Evolutionary conservation across 30 jellyfish, hydroid and myxozoan genomes (phyloP).

Genomic region (Chrysaora quinquecirrha): DNA sequence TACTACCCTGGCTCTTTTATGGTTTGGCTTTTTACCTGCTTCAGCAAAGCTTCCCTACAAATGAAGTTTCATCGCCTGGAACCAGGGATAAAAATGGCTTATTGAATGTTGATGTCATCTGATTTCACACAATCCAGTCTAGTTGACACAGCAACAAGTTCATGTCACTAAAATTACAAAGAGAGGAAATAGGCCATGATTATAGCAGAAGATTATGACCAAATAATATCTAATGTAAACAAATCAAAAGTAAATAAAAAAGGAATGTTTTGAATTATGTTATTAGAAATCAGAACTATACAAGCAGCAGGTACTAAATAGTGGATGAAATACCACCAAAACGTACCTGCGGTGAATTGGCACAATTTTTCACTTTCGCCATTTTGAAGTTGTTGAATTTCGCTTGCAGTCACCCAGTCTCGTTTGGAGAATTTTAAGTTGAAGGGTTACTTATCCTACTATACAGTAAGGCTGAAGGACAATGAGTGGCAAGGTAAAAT

Average conservation of each 20-base stretch:
- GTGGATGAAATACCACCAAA: conserved; percentile 9
- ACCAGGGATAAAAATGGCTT: conserved; percentile 13
- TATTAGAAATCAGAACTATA: too few relatives aligned
- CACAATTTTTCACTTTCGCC: conserved; percentile 3
- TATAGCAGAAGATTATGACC: conserved; percentile 5
- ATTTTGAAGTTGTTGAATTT: conserved; percentile 14
- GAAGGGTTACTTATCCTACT: too few relatives aligned
- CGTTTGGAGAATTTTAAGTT: neutral
- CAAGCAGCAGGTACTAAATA: conserved; percentile 13
- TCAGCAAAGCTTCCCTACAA: conserved; percentile 13
- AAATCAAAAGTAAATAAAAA: conserved; percentile 12
- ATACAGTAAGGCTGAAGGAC: neutral
- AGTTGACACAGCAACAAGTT: conserved; percentile 20
- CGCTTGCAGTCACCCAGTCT: conserved; percentile 23
- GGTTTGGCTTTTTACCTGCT: conserved; percentile 19
- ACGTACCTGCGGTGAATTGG: conserved; percentile 20
- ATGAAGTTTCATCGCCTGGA: conserved; percentile 12
- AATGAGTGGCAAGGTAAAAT: conserved; percentile 1
- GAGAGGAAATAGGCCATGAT: conserved; percentile 4
- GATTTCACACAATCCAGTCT: conserved; percentile 8
- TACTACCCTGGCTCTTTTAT: conserved; percentile 16
- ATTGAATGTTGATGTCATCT: conserved; percentile 12
- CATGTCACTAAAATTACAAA: conserved; percentile 9
- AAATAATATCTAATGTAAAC: conserved; percentile 8
- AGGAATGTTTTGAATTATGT: conserved; percentile 10